Percentiles rank a stretch among this genome's conserved stretches.
Conservation (phyloP, 2,113 vertebrate species). For the Isurus oxyrinchus region DNA sequence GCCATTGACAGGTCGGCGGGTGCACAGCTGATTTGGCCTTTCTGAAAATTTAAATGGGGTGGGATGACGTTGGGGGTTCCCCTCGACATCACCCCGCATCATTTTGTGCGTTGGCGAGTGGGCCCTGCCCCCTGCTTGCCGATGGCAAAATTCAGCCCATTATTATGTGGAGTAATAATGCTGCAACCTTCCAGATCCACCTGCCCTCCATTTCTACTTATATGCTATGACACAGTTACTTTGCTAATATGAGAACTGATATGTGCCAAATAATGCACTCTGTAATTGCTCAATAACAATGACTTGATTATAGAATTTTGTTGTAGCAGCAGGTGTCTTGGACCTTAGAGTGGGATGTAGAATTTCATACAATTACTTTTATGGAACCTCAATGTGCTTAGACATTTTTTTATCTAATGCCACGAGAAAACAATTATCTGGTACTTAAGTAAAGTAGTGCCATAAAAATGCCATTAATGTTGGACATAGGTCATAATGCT, state of each 20-base stretch:
- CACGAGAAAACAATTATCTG: neutral
- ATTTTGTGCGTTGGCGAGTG: no score
- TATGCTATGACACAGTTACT: slow-evolving; percentile 27
- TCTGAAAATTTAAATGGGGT: no score
- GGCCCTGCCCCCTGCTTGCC: no score
- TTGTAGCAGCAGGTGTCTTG: neutral
- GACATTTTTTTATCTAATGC: neutral
- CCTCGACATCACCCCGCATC: no score
- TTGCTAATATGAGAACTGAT: slow-evolving; percentile 24
- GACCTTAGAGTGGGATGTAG: neutral
- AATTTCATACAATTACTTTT: neutral
- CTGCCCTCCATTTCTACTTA: neutral
- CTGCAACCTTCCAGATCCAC: neutral
- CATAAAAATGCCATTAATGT: neutral
- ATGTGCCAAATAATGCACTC: neutral
- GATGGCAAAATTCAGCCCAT: neutral
- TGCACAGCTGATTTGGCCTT: no score
- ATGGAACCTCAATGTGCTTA: neutral
- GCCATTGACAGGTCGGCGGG: no score
- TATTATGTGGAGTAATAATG: slow-evolving; percentile 30
- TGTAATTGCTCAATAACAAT: slow-evolving; percentile 12
- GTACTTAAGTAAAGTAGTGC: neutral
- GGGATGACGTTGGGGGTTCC: no score
- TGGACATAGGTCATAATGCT: neutral
- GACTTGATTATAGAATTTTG: neutral